Evolutionary conservation across 2,113 vertebrate species (phyloP).

Genomic region (Pholis gunnellus): DNA sequence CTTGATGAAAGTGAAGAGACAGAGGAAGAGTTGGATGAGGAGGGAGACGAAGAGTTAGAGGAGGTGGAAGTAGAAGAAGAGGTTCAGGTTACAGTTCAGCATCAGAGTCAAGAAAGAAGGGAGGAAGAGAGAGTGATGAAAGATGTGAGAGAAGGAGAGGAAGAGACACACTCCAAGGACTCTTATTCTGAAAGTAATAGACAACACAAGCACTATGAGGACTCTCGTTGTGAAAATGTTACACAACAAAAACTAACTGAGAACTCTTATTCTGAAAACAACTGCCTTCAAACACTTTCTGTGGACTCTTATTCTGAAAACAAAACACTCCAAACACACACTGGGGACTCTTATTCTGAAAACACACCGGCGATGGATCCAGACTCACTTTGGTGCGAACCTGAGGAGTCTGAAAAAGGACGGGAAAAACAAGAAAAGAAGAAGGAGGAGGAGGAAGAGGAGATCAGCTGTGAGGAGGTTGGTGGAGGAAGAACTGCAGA

Average conservation of each 20-base stretch:
- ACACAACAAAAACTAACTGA: too few relatives aligned
- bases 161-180: neutral
- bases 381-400: neutral
- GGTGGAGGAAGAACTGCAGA: conserved; percentile 47
- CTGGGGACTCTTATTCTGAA: conserved; percentile 5
- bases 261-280: too few relatives aligned
- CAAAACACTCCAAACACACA: neutral
- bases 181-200: neutral
- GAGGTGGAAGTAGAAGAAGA: conserved; percentile 55
- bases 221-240: too few relatives aligned
- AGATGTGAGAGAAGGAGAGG: neutral
- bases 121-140: conserved; percentile 32
- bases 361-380: neutral
- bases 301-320: conserved; percentile 11
- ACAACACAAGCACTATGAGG: too few relatives aligned
- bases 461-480: conserved; percentile 12
- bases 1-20: neutral
- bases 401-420: neutral
- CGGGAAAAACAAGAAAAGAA: neutral
- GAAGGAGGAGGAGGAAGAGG: neutral
- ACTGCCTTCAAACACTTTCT: neutral
- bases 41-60: neutral
- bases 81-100: conserved; percentile 38
- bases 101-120: conserved; percentile 26
- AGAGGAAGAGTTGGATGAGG: conserved; percentile 2